A percentile compares a stretch with the other conserved stretches of the same genome.
Evolutionary conservation across 2,797 vertebrate species (phyloP).

Genomic region (Cuculus canorus): DNA sequence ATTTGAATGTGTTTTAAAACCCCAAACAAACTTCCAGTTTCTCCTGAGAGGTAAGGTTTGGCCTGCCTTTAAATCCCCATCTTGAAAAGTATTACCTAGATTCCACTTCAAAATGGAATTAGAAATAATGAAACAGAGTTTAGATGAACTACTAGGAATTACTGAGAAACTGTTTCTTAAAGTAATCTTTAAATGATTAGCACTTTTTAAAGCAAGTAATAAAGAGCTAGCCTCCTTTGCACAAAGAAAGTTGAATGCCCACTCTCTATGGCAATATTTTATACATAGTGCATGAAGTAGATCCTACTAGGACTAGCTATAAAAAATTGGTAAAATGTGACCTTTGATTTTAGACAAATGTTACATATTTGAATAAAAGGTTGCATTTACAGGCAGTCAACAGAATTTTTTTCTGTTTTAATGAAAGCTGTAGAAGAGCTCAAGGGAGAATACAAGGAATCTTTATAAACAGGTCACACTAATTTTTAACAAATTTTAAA

Average conservation of each 20-base stretch:
- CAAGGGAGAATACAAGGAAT: not conserved
- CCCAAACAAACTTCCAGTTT: not conserved
- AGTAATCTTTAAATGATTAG: not conserved
- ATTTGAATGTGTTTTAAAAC: not conserved
- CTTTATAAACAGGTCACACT: slow-evolving; percentile 55
- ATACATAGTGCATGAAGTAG: not conserved
- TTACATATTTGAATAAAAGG: slow-evolving; percentile 52
- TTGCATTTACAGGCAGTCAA: slow-evolving; percentile 13
- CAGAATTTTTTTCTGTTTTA: not conserved
- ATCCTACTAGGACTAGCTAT: not conserved
- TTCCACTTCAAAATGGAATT: not conserved
- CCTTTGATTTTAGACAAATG: slow-evolving; percentile 41
- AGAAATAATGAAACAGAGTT: not conserved
- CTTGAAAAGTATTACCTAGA: not conserved
- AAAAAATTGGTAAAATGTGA: slow-evolving; percentile 41
- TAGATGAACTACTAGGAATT: not conserved
- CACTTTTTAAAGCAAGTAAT: not conserved
- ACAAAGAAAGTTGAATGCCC: not conserved
- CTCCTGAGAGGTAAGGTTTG: not conserved
- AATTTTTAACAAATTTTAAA: slow-evolving; percentile 73
- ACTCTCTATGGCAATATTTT: not conserved
- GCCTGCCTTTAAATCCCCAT: not conserved
- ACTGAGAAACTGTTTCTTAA: not conserved
- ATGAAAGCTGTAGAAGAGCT: slow-evolving; percentile 15
- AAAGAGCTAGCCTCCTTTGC: not conserved